phyloP scores from a whole-genome alignment of 2,888 invertebrate species.

The Deroplatys truncata region DNA sequence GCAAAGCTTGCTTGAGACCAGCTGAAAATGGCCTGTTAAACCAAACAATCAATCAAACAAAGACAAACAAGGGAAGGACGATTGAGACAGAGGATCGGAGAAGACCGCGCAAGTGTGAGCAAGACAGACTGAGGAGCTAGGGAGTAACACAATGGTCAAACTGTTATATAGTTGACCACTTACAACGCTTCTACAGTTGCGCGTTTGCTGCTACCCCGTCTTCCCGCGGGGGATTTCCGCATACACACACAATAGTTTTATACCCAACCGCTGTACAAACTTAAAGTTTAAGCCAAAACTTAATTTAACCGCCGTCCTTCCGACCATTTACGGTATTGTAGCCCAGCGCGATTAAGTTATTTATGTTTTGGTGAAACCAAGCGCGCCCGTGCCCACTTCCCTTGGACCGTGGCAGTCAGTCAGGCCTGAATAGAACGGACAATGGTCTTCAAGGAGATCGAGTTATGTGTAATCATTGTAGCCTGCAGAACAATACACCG shows the following conservation, averaged over 20 bases:
- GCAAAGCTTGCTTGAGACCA: neutral
- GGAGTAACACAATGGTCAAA: conserved; percentile 1
- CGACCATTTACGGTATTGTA: neutral
- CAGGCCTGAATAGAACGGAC: conserved; percentile 12
- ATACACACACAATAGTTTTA: conserved; percentile 14
- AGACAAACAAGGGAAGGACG: neutral
- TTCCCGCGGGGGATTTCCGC: neutral
- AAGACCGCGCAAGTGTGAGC: neutral
- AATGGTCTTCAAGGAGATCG: conserved; percentile 12
- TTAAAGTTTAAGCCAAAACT: conserved; percentile 12
- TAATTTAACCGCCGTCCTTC: conserved; percentile 3
- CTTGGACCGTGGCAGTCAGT: neutral
- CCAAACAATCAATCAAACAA: neutral
- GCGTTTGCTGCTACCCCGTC: neutral
- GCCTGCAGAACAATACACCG: conserved; percentile 10
- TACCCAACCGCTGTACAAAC: conserved; percentile 6
- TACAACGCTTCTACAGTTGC: neutral
- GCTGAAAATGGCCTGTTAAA: neutral
- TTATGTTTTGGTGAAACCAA: conserved; percentile 23
- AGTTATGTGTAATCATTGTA: conserved; percentile 12
- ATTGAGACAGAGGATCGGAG: neutral
- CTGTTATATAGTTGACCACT: conserved; percentile 15
- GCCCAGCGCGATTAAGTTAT: conserved; percentile 23
- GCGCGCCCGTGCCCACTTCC: neutral
- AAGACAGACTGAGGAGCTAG: neutral